These are phyloP conservation scores for Imbricaverruca yamaguchii DNA, from an alignment of 2,888 invertebrate species.

Conservation along the genomic window DNA sequence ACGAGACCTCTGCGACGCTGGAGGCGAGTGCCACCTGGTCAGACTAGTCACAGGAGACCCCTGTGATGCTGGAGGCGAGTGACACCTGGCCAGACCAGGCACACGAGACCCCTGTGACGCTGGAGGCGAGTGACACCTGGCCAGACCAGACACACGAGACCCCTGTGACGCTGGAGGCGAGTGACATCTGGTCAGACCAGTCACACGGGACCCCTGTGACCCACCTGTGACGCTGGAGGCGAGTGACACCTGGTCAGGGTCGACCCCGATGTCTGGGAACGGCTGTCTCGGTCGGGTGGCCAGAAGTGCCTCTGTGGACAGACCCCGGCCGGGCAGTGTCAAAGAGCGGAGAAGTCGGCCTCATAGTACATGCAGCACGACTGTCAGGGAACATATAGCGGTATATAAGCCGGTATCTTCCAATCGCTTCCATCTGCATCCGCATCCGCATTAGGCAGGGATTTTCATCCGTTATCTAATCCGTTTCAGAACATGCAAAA, in stretches of 20 bases:
- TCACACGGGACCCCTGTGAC: neutral
- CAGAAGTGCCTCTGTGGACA: constrained; percentile 70
- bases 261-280: constrained; percentile 75
- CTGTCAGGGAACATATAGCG: too few relatives aligned
- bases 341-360: constrained; percentile 22
- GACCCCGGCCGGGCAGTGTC: neutral
- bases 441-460: too few relatives aligned
- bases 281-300: constrained; percentile 91
- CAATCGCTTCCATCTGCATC: too few relatives aligned
- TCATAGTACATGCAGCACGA: neutral
- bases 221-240: constrained; percentile 38
- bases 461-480: too few relatives aligned
- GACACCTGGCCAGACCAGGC: constrained; percentile 47
- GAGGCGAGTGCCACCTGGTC: constrained; percentile 46
- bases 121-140: constrained; percentile 41
- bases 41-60: constrained; percentile 49
- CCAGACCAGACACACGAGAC: constrained; percentile 52
- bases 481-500: too few relatives aligned
- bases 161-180: constrained; percentile 38
- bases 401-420: too few relatives aligned
- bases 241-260: constrained; percentile 48
- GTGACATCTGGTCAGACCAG: constrained; percentile 46
- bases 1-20: constrained; percentile 37
- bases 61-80: constrained; percentile 37
- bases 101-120: constrained; percentile 36